A percentile compares a stretch with the other conserved stretches of the same genome.
phyloP scores from a whole-genome alignment of 2,797 vertebrate genomes.

The Pelobates cultripes region DNA sequence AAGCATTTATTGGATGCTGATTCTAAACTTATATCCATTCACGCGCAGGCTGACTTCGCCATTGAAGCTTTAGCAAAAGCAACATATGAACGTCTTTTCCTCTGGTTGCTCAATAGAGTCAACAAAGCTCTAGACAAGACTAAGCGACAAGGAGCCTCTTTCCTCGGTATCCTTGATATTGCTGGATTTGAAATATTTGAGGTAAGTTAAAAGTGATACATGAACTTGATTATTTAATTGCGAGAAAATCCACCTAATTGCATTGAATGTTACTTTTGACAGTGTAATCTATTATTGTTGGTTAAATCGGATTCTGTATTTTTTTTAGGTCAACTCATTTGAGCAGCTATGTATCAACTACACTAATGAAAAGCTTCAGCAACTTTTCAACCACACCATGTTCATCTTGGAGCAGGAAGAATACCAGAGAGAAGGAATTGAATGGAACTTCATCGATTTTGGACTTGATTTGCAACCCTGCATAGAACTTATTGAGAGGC shows the following conservation, averaged over 20 bases:
- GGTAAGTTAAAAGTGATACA: constrained; percentile 66
- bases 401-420: constrained; percentile 94
- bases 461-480: constrained; percentile 73
- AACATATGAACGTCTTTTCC: constrained; percentile 92
- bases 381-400: constrained; percentile 97
- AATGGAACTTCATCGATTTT: constrained; percentile 97
- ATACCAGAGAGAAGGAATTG: constrained; percentile 94
- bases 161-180: constrained; percentile 95
- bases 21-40: neutral
- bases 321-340: constrained; percentile 88
- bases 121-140: constrained; percentile 97
- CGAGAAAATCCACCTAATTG: neutral
- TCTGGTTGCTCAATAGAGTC: constrained; percentile 88
- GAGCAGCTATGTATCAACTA: constrained; percentile 95
- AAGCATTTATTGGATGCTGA: neutral
- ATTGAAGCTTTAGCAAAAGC: constrained; percentile 93
- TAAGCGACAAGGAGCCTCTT: constrained; percentile 93
- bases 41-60: constrained; percentile 89
- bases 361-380: constrained; percentile 93
- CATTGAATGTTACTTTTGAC: no score
- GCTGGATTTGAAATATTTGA: constrained; percentile 98
- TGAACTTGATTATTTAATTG: neutral
- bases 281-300: neutral
- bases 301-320: neutral
- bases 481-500: constrained; percentile 73